phyloP scores from a whole-genome alignment of 30 jellyfish, hydroid and myxozoan genomes.

The Turritopsis rubra region DNA sequence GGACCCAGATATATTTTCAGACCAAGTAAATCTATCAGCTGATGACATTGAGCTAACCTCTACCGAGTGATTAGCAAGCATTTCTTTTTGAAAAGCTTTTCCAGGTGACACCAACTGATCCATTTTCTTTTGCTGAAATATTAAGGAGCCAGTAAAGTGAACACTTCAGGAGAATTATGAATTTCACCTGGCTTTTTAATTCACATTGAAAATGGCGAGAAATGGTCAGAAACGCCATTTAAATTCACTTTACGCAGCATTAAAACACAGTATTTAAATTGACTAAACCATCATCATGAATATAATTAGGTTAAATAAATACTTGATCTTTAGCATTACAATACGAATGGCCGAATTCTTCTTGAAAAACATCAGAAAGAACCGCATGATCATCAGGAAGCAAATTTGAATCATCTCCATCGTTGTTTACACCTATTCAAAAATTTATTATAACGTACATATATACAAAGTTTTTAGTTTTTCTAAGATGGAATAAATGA shows the following conservation, averaged over 20 bases:
- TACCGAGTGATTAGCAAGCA: not conserved
- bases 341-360: slow-evolving; percentile 40
- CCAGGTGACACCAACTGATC: not conserved
- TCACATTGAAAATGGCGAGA: too few relatives aligned
- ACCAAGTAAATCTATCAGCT: slow-evolving; percentile 6
- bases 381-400: slow-evolving; percentile 59
- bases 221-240: too few relatives aligned
- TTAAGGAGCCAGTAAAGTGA: too few relatives aligned
- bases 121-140: not conserved
- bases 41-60: not conserved
- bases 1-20: not conserved
- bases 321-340: not conserved
- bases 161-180: too few relatives aligned
- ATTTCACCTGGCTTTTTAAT: too few relatives aligned
- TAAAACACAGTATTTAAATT: too few relatives aligned
- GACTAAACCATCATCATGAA: not conserved
- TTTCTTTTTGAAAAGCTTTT: slow-evolving; percentile 9
- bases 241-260: too few relatives aligned
- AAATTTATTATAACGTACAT: too few relatives aligned
- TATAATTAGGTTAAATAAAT: too few relatives aligned
- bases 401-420: slow-evolving; percentile 49
- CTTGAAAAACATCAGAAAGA: slow-evolving; percentile 50
- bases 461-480: too few relatives aligned
- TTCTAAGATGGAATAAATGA: too few relatives aligned
- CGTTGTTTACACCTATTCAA: not conserved